Evolutionary conservation across 2,888 invertebrate species (phyloP).

Genomic region (Stegophylla sp.): DNA sequence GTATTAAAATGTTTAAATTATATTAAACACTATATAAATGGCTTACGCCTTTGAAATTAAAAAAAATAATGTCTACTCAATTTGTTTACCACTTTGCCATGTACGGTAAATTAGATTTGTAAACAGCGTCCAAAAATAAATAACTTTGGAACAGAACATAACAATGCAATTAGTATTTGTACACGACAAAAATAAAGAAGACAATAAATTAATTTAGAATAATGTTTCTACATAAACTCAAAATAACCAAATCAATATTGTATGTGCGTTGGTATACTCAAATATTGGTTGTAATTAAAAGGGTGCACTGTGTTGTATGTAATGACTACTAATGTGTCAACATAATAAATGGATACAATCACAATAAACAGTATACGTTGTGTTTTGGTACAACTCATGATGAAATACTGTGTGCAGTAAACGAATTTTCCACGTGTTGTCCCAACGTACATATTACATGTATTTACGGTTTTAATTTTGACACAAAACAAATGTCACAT

Average conservation of each 20-base stretch:
- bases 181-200: neutral
- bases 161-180: neutral
- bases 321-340: slow-evolving; percentile 13
- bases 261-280: neutral
- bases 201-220: slow-evolving; percentile 15
- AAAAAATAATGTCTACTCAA: neutral
- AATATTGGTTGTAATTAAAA: slow-evolving; percentile 35
- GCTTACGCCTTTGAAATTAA: neutral
- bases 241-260: neutral
- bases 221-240: neutral
- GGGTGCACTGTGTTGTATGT: neutral
- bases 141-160: neutral
- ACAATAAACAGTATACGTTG: neutral
- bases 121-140: neutral
- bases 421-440: neutral
- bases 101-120: slow-evolving; percentile 16
- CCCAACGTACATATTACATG: neutral
- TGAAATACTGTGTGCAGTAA: neutral
- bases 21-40: too few species aligned
- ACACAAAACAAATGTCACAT: neutral
- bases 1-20: too few species aligned
- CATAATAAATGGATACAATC: slow-evolving; percentile 11
- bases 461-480: too few species aligned
- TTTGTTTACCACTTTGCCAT: neutral
- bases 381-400: neutral